Conservation (phyloP, 2,113 vertebrate species). For the Mustela nigripes region DNA sequence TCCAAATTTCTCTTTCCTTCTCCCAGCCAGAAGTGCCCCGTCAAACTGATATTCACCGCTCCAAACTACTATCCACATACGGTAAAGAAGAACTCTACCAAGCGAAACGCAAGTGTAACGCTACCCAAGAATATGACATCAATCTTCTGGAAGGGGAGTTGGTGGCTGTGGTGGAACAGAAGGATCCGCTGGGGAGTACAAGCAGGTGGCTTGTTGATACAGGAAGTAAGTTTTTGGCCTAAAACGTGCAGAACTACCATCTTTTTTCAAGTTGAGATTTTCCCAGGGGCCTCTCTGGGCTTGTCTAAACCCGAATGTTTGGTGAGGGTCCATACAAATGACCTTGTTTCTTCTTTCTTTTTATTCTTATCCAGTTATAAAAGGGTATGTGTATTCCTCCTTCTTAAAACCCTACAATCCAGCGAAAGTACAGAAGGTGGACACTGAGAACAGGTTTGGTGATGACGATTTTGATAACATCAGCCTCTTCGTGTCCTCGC, state of each 20-base stretch:
- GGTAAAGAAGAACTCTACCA: constrained; percentile 89
- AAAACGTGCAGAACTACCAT: not conserved
- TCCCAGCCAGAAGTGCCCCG: constrained; percentile 90
- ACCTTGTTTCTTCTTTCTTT: constrained; percentile 65
- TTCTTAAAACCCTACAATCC: constrained; percentile 97
- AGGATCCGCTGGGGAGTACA: constrained; percentile 94
- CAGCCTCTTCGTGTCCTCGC: constrained; percentile 94
- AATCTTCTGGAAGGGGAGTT: constrained; percentile 95
- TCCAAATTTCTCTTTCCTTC: not conserved
- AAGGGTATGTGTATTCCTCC: constrained; percentile 96
- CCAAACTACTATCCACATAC: constrained; percentile 90
- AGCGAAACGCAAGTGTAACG: constrained; percentile 97
- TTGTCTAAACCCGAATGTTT: not conserved
- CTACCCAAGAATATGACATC: constrained; percentile 95
- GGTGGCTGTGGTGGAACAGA: constrained; percentile 94
- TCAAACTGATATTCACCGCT: constrained; percentile 93
- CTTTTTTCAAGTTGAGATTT: not conserved
- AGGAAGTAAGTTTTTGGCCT: constrained; percentile 91
- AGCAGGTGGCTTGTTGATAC: constrained; percentile 97
- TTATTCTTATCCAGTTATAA: constrained; percentile 85
- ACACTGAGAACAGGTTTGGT: constrained; percentile 79
- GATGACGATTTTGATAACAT: constrained; percentile 96
- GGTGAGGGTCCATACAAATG: not conserved
- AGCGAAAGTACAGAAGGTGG: constrained; percentile 87
- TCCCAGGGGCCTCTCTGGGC: not conserved